Percentiles rank a stretch among this genome's conserved stretches.
These are phyloP conservation scores for Odontomachus brunneus DNA, from an alignment of 1,140 invertebrate species.

Conservation along the genomic window DNA sequence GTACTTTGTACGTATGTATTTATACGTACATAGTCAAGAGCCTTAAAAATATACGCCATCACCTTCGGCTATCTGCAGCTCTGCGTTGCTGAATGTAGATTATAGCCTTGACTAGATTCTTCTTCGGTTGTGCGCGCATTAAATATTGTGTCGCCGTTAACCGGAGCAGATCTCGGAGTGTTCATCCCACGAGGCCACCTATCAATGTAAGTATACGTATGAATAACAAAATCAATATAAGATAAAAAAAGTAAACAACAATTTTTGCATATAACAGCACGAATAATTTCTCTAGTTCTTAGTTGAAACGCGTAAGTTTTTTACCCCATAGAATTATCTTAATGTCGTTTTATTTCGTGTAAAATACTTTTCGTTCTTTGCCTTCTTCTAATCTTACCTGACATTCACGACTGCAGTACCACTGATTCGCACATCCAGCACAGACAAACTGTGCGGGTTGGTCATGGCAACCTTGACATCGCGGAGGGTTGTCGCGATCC, in stretches of 20 bases:
- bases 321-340: background rate
- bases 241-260: background rate
- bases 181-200: constrained; percentile 94
- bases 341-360: background rate
- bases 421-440: constrained; percentile 94
- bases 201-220: constrained; percentile 70
- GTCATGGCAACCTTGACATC: constrained; percentile 92
- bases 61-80: background rate
- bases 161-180: constrained; percentile 89
- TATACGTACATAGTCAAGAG: constrained; percentile 20
- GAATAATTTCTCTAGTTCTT: background rate
- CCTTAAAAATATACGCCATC: constrained; percentile 72
- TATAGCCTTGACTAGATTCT: constrained; percentile 83
- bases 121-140: constrained; percentile 71
- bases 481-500: constrained; percentile 82
- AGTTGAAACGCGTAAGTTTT: background rate
- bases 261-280: constrained; percentile 34
- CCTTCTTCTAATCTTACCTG: constrained; percentile 87
- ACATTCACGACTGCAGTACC: constrained; percentile 95
- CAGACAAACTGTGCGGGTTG: constrained; percentile 93
- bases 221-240: too few relatives aligned
- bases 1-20: too few relatives aligned
- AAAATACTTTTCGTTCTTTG: background rate
- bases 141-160: constrained; percentile 47
- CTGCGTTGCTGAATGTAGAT: constrained; percentile 49